A percentile compares a stretch with the other conserved stretches of the same genome.
phyloP scores from a whole-genome alignment of 2,113 vertebrate genomes.

The Plecotus auritus region DNA sequence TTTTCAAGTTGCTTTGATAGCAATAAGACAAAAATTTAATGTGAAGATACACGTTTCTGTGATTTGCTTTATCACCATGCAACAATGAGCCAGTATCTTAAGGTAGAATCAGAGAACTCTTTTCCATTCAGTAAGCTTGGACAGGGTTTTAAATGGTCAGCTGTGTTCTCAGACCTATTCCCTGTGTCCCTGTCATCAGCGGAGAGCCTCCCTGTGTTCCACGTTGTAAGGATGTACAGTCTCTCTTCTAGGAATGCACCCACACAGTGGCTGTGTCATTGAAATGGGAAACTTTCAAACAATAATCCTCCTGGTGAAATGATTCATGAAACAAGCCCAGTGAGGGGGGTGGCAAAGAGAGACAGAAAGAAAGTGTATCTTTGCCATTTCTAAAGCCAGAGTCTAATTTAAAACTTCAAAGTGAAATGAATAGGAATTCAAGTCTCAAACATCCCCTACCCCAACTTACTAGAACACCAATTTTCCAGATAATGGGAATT shows the following conservation, averaged over 20 bases:
- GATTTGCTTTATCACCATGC: background rate
- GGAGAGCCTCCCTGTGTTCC: background rate
- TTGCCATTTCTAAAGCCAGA: background rate
- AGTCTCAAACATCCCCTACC: background rate
- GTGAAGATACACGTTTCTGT: background rate
- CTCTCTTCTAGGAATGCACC: background rate
- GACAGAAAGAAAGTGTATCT: background rate
- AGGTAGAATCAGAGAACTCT: background rate
- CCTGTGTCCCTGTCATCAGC: background rate
- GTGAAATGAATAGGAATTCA: background rate
- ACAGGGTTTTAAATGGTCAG: background rate
- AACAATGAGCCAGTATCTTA: background rate
- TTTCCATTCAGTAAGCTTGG: background rate
- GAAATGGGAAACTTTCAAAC: background rate
- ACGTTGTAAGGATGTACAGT: background rate
- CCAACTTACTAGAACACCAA: slow-evolving; percentile 26
- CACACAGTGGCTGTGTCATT: background rate
- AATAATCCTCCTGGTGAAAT: background rate
- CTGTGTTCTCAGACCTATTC: background rate
- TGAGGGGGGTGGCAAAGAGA: background rate
- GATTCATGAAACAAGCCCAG: background rate
- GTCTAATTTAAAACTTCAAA: background rate
- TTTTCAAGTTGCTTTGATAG: background rate
- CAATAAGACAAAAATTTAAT: background rate
- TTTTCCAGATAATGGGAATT: slow-evolving; percentile 14